phyloP scores from a whole-genome alignment of 2,797 vertebrate genomes.

The Apodemus agrarius region DNA sequence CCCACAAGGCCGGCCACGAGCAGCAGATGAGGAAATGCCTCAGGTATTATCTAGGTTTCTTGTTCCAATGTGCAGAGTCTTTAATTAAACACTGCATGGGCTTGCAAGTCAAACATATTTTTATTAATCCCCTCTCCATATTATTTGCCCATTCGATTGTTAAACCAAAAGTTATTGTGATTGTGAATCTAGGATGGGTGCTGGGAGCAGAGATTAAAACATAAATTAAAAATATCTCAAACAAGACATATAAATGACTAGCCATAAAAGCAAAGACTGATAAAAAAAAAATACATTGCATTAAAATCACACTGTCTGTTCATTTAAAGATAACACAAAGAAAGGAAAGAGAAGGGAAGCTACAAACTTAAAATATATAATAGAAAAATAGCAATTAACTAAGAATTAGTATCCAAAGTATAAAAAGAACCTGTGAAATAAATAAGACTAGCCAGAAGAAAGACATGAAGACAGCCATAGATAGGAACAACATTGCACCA shows the following conservation, averaged over 20 bases:
- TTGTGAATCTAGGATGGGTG: slow-evolving; percentile 44
- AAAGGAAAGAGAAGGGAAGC: slow-evolving; percentile 22
- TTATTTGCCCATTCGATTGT: slow-evolving; percentile 62
- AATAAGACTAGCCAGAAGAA: slow-evolving; percentile 42
- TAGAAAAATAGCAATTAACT: slow-evolving; percentile 48
- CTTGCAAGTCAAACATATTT: slow-evolving; percentile 46
- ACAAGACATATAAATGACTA: slow-evolving; percentile 59
- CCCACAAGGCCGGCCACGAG: background rate
- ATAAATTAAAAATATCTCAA: slow-evolving; percentile 64
- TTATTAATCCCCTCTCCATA: slow-evolving; percentile 43
- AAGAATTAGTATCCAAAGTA: slow-evolving; percentile 48
- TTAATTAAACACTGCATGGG: slow-evolving; percentile 45
- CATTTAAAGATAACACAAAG: slow-evolving; percentile 59
- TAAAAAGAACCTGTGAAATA: slow-evolving; percentile 61
- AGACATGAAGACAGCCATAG: slow-evolving; percentile 12
- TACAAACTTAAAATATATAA: background rate
- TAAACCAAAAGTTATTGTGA: slow-evolving; percentile 38
- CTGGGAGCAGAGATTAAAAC: slow-evolving; percentile 46
- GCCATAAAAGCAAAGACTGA: slow-evolving; percentile 51
- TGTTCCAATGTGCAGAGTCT: background rate
- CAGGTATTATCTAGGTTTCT: slow-evolving; percentile 12
- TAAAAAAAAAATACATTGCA: slow-evolving; percentile 36
- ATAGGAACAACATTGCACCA: slow-evolving; percentile 38
- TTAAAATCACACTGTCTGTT: slow-evolving; percentile 57
- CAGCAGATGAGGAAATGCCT: background rate